Evolutionary conservation across 1,140 invertebrate genomes (phyloP), one percentile per base, ranked within the genome.

Genomic region (Hylaeus volcanicus): DNA sequence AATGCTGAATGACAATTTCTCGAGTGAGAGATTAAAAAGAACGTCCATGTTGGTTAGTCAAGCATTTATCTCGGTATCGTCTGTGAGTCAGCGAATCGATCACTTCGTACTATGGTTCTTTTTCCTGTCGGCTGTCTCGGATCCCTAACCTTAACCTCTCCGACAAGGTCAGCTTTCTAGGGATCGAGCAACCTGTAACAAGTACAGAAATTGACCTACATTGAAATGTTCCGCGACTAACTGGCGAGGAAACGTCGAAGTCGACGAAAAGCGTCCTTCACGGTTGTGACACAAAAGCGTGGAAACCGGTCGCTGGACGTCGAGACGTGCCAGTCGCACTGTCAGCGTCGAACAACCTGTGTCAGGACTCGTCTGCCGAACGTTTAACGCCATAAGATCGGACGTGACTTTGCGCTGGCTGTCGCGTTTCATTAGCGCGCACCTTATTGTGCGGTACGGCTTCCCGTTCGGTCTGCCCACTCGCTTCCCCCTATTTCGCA

Each of bases 401-500:
- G 84, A 86, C 84, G 73, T 85, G 84, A 84, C 73, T 86, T 85
- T 63, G 64, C 79, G 81, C 75, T 72, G 82, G 76, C 66, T 82
- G 88, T 90, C 83, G 85, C 86, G 86, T 84, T 90, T 88, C 87
- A 88, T 90, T 89, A 90, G 84, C 85, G 82, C 64, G 70, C 69
- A 74, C 79, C 80, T 71, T 82, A 88, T 88, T 85, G 85, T 81
- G 64, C 75, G 12, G 60, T 78, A 65, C 61, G 70, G 70, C 77
- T 79, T 79, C 70, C 37, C 82, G 60, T 55, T 79, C 61, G 68
- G 14, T 48, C 74, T 2, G 64, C 88, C 78, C 88, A 88, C 88
- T 86, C 85, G 68, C 72, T 85, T 69, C 58, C 61, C 48, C 58
- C 45, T 53, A 53, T 58, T 68, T 81, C 82, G 56, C 55, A 58